Evolutionary conservation across 2,888 invertebrate species (phyloP).

Genomic region (Xanthorhoe spadicearia): DNA sequence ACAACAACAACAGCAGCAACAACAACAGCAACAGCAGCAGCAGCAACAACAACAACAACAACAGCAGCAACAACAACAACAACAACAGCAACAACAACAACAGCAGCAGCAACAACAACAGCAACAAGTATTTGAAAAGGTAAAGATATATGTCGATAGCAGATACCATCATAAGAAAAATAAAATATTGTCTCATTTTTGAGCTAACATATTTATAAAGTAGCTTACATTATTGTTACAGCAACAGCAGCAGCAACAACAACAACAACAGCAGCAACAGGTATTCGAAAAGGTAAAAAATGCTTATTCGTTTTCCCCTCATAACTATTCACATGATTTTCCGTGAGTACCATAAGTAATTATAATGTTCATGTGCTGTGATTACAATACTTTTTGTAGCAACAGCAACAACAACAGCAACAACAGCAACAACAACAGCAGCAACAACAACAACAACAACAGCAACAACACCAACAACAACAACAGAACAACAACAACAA

Average conservation of each 20-base stretch:
- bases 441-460: constrained; percentile 67
- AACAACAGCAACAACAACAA: constrained; percentile 55
- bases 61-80: constrained; percentile 49
- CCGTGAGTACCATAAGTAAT: neutral
- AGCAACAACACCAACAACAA: constrained; percentile 63
- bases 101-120: constrained; percentile 69
- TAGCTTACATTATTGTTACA: constrained; percentile 59
- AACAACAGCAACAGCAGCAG: constrained; percentile 52
- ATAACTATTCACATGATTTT: neutral
- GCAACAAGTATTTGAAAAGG: constrained; percentile 62
- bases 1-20: constrained; percentile 46
- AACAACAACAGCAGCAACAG: constrained; percentile 61
- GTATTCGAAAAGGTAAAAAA: constrained; percentile 34
- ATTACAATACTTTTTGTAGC: constrained; percentile 36
- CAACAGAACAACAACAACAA: constrained; percentile 62
- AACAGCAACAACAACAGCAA: constrained; percentile 54
- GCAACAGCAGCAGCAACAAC: constrained; percentile 63
- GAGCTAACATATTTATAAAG: constrained; percentile 63
- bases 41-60: constrained; percentile 58
- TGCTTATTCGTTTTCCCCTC: neutral
- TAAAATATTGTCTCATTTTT: constrained; percentile 28
- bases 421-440: constrained; percentile 56
- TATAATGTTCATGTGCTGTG: neutral
- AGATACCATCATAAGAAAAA: neutral
- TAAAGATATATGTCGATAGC: constrained; percentile 25